A percentile compares a stretch with the other conserved stretches of the same genome.
phyloP scores from a whole-genome alignment of 1,140 invertebrate species.

The Brachionus paranguensis region DNA sequence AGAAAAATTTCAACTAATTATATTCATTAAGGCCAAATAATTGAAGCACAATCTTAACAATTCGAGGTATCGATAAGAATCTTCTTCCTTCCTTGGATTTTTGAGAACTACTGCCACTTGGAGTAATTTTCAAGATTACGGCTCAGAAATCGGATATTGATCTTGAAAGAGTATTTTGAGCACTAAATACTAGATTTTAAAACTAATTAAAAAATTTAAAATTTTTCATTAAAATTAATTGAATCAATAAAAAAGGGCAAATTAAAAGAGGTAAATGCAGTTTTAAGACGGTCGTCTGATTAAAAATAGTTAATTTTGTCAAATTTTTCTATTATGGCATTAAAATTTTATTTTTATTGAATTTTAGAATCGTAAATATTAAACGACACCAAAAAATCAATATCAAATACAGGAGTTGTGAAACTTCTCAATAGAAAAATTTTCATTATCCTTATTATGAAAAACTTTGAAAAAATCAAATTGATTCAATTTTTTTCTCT shows the following conservation, averaged over 20 bases:
- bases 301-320: no score
- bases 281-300: no score
- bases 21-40: background rate
- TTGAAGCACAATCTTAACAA: background rate
- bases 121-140: background rate
- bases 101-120: background rate
- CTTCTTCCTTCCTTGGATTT: background rate
- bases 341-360: background rate
- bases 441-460: background rate
- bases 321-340: no score
- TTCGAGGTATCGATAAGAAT: background rate
- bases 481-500: no score
- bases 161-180: background rate
- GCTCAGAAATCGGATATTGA: background rate
- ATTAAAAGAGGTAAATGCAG: no score
- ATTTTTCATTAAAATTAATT: background rate
- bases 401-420: background rate
- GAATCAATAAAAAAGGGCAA: background rate
- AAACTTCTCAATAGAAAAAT: background rate
- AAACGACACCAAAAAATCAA: background rate
- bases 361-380: background rate
- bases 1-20: background rate
- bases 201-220: background rate
- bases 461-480: no score
- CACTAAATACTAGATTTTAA: background rate